Conservation (phyloP, 2,113 vertebrate species). For the Phylloscopus trochilus region DNA sequence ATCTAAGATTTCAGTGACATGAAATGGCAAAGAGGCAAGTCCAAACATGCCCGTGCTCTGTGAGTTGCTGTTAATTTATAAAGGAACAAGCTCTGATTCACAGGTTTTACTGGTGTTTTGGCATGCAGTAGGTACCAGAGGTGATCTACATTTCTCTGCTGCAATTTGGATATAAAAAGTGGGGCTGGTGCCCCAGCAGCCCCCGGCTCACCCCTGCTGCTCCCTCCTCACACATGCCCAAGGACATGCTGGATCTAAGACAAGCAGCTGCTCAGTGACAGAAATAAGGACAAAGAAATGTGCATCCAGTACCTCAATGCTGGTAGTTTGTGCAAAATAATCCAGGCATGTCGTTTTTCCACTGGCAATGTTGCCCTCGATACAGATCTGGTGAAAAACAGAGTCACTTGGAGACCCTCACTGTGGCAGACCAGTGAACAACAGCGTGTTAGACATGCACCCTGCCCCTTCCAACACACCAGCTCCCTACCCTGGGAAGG, state of each 20-base stretch:
- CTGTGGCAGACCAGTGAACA: not conserved
- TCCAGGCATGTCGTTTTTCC: slow-evolving; percentile 95
- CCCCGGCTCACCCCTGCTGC: not conserved
- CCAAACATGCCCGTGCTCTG: not conserved
- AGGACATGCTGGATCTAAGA: not conserved
- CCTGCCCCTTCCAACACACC: not conserved
- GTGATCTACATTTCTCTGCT: not conserved
- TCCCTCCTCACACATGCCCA: not conserved
- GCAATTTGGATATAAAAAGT: not conserved
- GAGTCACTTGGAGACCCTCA: not conserved
- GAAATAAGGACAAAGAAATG: not conserved
- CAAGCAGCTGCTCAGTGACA: not conserved
- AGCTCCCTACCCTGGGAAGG: not conserved
- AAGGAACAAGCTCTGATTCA: not conserved
- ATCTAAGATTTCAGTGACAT: not conserved
- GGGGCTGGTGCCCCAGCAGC: not conserved
- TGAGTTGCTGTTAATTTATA: not conserved
- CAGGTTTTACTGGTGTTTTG: not conserved
- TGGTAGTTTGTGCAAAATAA: slow-evolving; percentile 83
- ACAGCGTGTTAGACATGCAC: accelerated
- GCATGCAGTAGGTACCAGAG: accelerated
- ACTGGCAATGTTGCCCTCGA: slow-evolving; percentile 95
- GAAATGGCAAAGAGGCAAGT: not conserved
- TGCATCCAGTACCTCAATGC: slow-evolving; percentile 79
- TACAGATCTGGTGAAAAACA: slow-evolving; percentile 80